A percentile compares a stretch with the other conserved stretches of the same genome.
phyloP scores from a whole-genome alignment of 2,888 invertebrate species.

The Agelastica alni region DNA sequence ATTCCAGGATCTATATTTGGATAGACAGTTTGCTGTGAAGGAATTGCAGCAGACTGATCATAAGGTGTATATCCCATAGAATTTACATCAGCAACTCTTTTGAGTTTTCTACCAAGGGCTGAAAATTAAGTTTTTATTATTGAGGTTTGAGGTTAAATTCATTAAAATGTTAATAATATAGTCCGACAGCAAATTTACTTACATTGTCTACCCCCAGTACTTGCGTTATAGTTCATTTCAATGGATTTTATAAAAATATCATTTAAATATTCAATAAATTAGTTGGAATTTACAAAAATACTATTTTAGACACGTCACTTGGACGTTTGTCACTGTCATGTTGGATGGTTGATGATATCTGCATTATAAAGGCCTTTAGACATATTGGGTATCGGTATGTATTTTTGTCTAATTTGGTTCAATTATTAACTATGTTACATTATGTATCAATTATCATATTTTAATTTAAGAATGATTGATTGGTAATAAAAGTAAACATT shows the following conservation, averaged over 20 bases:
- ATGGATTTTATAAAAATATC: conserved; percentile 1
- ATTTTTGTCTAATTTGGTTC: too few relatives aligned
- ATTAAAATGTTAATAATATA: conserved; percentile 21
- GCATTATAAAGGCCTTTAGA: too few relatives aligned
- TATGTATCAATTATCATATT: too few relatives aligned
- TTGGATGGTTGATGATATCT: too few relatives aligned
- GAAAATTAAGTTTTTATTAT: conserved; percentile 37
- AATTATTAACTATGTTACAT: too few relatives aligned
- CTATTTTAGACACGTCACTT: conserved; percentile 18
- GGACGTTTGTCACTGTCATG: conserved; percentile 18
- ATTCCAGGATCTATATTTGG: conserved; percentile 38
- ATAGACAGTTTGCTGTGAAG: conserved; percentile 38
- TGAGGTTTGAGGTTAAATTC: conserved; percentile 27
- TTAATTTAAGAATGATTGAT: too few relatives aligned
- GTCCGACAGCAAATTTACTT: conserved; percentile 36
- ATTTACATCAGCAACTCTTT: conserved; percentile 71
- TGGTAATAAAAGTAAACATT: too few relatives aligned
- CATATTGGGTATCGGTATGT: too few relatives aligned
- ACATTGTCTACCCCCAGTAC: conserved; percentile 51
- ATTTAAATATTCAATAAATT: conserved; percentile 12
- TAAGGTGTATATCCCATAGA: conserved; percentile 64
- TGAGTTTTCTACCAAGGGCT: conserved; percentile 62
- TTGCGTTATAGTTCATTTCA: conserved; percentile 55
- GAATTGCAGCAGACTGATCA: conserved; percentile 34
- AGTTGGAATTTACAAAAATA: conserved; percentile 14